phyloP scores from a whole-genome alignment of 2,797 vertebrate species.

The Acanthurus tractus region DNA sequence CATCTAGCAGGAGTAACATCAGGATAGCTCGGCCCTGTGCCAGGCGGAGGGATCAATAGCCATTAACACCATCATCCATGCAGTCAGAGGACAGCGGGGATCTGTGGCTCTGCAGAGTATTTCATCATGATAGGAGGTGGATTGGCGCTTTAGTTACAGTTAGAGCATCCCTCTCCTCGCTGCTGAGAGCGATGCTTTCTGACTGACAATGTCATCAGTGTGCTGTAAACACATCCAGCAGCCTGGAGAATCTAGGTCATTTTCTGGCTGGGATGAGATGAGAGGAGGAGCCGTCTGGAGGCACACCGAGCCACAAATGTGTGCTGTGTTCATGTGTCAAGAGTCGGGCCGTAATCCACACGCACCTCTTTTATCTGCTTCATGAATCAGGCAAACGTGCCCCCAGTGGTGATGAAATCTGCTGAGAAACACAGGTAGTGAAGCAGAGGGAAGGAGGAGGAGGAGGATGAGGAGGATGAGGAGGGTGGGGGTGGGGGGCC shows the following conservation, averaged over 20 bases:
- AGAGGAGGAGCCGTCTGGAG: slow-evolving; percentile 63
- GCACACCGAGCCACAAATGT: slow-evolving; percentile 42
- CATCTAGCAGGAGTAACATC: slow-evolving; percentile 44
- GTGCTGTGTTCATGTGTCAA: slow-evolving; percentile 55
- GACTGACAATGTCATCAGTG: slow-evolving; percentile 75
- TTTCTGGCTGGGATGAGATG: slow-evolving; percentile 64
- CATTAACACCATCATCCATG: slow-evolving; percentile 70
- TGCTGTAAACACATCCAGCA: slow-evolving; percentile 71
- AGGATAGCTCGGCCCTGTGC: slow-evolving; percentile 61
- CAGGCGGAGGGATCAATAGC: slow-evolving; percentile 74
- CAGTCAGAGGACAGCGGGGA: slow-evolving; percentile 65
- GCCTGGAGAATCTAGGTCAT: slow-evolving; percentile 77
- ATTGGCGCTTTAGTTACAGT: slow-evolving; percentile 67
- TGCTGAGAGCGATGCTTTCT: slow-evolving; percentile 49
- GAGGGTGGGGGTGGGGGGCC: background rate
- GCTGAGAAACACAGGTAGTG: slow-evolving; percentile 61
- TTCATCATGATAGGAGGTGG: slow-evolving; percentile 69
- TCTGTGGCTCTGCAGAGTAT: slow-evolving; percentile 59
- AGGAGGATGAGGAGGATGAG: slow-evolving; percentile 18
- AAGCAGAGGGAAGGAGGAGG: slow-evolving; percentile 18
- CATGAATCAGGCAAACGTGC: slow-evolving; percentile 53
- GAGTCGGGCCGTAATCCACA: slow-evolving; percentile 61
- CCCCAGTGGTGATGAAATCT: slow-evolving; percentile 64
- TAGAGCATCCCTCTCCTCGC: slow-evolving; percentile 32
- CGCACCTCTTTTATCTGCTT: slow-evolving; percentile 56